Evolutionary conservation across 2,797 vertebrate species (phyloP).

Genomic region (Ambastaia sidthimunki): DNA sequence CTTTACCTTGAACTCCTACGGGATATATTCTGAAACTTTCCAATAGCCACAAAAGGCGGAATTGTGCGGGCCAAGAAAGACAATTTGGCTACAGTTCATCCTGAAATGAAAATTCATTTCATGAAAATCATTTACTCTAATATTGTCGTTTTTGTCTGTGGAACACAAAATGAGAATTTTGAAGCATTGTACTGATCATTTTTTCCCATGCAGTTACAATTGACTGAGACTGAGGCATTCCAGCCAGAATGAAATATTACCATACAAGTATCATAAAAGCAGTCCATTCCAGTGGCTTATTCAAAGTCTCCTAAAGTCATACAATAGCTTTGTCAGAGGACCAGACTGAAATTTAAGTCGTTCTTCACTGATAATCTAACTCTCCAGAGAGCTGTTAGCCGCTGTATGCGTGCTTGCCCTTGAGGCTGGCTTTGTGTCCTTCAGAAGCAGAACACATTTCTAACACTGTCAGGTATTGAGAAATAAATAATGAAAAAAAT

Average conservation of each 20-base stretch:
- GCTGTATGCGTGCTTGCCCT: background rate
- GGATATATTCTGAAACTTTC: background rate
- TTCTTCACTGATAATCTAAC: background rate
- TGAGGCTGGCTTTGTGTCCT: background rate
- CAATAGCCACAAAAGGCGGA: background rate
- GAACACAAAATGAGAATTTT: no score
- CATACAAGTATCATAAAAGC: background rate
- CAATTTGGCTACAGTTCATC: no score
- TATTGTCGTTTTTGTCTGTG: no score
- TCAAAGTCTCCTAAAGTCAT: background rate
- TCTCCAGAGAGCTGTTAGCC: background rate
- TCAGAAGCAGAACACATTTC: slow-evolving; percentile 11
- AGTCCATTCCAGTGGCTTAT: background rate
- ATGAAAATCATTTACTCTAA: no score
- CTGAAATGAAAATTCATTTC: no score
- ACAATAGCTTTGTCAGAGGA: background rate
- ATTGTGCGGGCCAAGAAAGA: background rate
- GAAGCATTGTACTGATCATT: no score
- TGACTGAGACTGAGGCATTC: background rate
- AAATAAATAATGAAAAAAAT: slow-evolving; percentile 13
- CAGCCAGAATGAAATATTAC: background rate
- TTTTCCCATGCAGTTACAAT: background rate
- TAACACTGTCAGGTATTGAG: background rate
- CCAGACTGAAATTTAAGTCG: slow-evolving; percentile 6
- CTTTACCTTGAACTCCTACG: slow-evolving; percentile 1